A percentile compares a stretch with the other conserved stretches of the same genome.
Evolutionary conservation across 1,140 invertebrate species (phyloP).

Genomic region (Drosophila ficusphila): DNA sequence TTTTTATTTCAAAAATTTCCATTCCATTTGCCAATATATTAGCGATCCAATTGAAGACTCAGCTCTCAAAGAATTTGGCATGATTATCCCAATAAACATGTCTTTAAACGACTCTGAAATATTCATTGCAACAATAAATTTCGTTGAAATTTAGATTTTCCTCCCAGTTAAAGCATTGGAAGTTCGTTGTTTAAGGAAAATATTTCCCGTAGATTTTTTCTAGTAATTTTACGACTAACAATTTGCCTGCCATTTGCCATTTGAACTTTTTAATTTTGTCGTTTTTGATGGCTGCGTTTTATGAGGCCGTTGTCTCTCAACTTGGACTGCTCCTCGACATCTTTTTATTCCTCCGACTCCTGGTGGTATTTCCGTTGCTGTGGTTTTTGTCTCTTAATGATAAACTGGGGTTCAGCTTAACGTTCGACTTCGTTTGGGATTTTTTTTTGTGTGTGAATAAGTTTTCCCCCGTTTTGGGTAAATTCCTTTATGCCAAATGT

Average conservation of each 20-base stretch:
- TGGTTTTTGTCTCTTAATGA: slow-evolving; percentile 67
- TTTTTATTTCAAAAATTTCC: slow-evolving; percentile 21
- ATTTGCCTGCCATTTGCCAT: slow-evolving; percentile 76
- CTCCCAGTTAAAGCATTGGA: slow-evolving; percentile 10
- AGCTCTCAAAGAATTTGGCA: background rate
- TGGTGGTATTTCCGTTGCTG: slow-evolving; percentile 55
- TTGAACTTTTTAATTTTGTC: slow-evolving; percentile 81
- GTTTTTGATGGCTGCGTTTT: slow-evolving; percentile 79
- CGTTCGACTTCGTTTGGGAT: slow-evolving; percentile 32
- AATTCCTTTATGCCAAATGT: slow-evolving; percentile 61
- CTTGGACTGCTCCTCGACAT: slow-evolving; percentile 46
- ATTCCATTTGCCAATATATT: slow-evolving; percentile 2
- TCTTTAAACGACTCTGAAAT: slow-evolving; percentile 6
- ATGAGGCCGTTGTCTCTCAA: slow-evolving; percentile 73
- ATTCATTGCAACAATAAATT: background rate
- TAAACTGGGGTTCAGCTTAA: slow-evolving; percentile 69
- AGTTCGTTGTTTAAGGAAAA: slow-evolving; percentile 5
- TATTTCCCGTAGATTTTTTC: slow-evolving; percentile 7
- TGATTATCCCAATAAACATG: slow-evolving; percentile 14
- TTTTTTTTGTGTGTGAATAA: slow-evolving; percentile 25
- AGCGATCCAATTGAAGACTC: slow-evolving; percentile 3
- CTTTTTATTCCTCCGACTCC: slow-evolving; percentile 27
- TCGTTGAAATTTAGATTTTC: background rate
- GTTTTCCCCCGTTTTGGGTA: slow-evolving; percentile 40
- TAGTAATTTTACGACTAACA: slow-evolving; percentile 50